Evolutionary conservation across 1,140 invertebrate species (phyloP).

Genomic region (Rhysida immarginata): DNA sequence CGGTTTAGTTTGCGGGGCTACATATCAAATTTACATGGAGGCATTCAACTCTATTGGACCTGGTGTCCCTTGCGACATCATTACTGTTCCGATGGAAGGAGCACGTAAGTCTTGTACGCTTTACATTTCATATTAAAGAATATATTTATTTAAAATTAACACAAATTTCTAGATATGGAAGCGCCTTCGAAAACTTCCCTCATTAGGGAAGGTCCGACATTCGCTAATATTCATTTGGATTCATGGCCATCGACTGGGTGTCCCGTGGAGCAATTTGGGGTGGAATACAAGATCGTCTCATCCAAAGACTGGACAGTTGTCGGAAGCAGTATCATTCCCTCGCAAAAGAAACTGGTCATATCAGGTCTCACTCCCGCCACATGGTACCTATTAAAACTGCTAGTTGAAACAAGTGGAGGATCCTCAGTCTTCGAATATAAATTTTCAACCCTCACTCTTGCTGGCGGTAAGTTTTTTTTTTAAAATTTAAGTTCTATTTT

Average conservation of each 20-base stretch:
- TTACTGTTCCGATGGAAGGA: too few relatives aligned
- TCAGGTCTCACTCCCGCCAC: conserved; percentile 79
- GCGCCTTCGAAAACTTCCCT: background rate
- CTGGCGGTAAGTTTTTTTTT: conserved; percentile 83
- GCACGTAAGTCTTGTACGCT: too few relatives aligned
- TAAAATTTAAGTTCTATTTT: conserved; percentile 33
- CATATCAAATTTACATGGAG: too few relatives aligned
- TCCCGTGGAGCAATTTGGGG: conserved; percentile 86
- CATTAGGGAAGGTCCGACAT: background rate
- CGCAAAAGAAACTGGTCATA: conserved; percentile 67
- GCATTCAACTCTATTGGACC: too few relatives aligned
- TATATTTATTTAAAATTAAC: too few relatives aligned
- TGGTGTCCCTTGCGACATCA: too few relatives aligned
- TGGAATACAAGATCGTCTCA: conserved; percentile 76
- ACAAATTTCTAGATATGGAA: too few relatives aligned
- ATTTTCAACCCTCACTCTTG: too few relatives aligned
- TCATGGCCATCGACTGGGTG: conserved; percentile 90
- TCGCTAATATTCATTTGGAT: conserved; percentile 69
- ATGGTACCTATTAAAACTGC: conserved; percentile 75
- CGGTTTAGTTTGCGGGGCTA: too few relatives aligned
- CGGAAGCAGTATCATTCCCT: conserved; percentile 77
- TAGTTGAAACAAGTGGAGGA: conserved; percentile 87
- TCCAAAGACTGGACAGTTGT: conserved; percentile 75
- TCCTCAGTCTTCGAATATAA: conserved; percentile 86
- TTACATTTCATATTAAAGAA: too few relatives aligned